Conservation (phyloP, 2,888 invertebrate genomes). For the Acleris laterana region DNA sequence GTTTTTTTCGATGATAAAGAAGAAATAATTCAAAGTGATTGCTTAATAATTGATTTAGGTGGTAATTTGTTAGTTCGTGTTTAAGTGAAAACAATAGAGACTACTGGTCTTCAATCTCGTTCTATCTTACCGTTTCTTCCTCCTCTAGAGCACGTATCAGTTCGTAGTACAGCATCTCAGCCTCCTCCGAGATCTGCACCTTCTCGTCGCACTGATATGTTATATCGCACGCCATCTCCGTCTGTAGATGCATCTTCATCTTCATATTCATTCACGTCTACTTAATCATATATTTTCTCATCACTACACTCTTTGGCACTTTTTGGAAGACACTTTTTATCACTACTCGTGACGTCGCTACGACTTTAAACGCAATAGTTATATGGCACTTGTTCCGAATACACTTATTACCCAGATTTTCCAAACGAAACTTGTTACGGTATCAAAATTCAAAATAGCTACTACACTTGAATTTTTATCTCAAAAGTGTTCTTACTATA, state of each 20-base stretch:
- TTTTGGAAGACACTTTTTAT: constrained; percentile 27
- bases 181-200: constrained; percentile 77
- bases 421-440: too few relatives aligned
- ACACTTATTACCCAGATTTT: too few relatives aligned
- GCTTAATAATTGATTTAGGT: constrained; percentile 3
- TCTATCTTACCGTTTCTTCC: constrained; percentile 76
- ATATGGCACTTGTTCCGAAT: too few relatives aligned
- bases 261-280: constrained; percentile 44
- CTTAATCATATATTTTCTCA: constrained; percentile 36
- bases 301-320: constrained; percentile 34
- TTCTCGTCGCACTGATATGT: constrained; percentile 70
- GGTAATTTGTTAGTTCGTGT: background rate
- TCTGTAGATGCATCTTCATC: constrained; percentile 76
- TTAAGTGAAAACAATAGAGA: too few relatives aligned
- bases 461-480: too few relatives aligned
- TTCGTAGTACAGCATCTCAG: constrained; percentile 81
- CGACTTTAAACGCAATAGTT: background rate
- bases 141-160: constrained; percentile 78
- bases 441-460: too few relatives aligned
- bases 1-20: constrained; percentile 11
- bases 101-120: background rate
- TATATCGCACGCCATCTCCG: constrained; percentile 72
- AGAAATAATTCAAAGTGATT: constrained; percentile 14
- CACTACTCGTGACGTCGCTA: too few relatives aligned
- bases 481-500: too few relatives aligned